These are phyloP conservation scores for Protodeltote pygarga DNA, from an alignment of 2,888 invertebrate genomes.

Conservation along the genomic window DNA sequence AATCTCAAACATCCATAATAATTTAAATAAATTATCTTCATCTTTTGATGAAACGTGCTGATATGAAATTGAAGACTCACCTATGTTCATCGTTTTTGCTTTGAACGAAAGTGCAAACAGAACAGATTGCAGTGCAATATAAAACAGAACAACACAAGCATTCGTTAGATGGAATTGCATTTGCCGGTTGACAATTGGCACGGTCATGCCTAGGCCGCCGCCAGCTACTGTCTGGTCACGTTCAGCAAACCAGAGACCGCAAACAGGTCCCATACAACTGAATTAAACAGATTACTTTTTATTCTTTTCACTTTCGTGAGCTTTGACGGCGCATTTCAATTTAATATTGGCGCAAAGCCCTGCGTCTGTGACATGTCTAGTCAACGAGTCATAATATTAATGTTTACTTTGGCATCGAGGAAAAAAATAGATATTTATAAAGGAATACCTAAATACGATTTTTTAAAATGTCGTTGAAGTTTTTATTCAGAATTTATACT, in stretches of 20 bases:
- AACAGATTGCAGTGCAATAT: slow-evolving; percentile 33
- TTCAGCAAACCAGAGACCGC: slow-evolving; percentile 81
- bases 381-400: slow-evolving; percentile 55
- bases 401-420: slow-evolving; percentile 53
- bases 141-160: slow-evolving; percentile 40
- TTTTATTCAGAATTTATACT: slow-evolving; percentile 15
- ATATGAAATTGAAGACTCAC: slow-evolving; percentile 22
- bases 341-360: slow-evolving; percentile 66
- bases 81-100: slow-evolving; percentile 18
- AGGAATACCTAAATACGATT: slow-evolving; percentile 13
- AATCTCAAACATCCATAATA: slow-evolving; percentile 23
- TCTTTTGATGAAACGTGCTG: slow-evolving; percentile 29
- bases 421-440: slow-evolving; percentile 24
- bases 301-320: slow-evolving; percentile 71
- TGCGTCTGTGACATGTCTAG: slow-evolving; percentile 70
- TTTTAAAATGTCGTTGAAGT: slow-evolving; percentile 1
- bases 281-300: slow-evolving; percentile 73
- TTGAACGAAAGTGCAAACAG: slow-evolving; percentile 30
- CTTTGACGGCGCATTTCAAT: slow-evolving; percentile 67
- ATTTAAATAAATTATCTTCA: slow-evolving; percentile 29
- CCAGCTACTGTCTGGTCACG: slow-evolving; percentile 81
- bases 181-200: slow-evolving; percentile 65
- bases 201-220: slow-evolving; percentile 65
- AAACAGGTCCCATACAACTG: slow-evolving; percentile 74
- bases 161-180: slow-evolving; percentile 60